Evolutionary conservation across 53 echinoderm and acorn worm genomes (phyloP), one percentile per base, ranked within the genome.

Genomic region (Paracentrotus lividus): DNA sequence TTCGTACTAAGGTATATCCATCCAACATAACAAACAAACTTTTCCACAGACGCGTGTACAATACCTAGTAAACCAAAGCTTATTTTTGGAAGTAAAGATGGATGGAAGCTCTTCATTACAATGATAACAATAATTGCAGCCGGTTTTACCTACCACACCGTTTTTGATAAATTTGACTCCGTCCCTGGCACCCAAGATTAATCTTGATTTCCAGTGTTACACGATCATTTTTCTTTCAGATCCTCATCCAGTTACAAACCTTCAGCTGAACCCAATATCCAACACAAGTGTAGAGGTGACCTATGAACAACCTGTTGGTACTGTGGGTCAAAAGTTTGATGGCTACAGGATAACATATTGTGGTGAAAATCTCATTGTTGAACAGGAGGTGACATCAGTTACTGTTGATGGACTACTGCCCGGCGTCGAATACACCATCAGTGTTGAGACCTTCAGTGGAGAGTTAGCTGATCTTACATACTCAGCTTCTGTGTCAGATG

Each of bases 361-460:
- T 16, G 10, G 32, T 69, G 32, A 69, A 60, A 26, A 60, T 8
- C 60, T 23, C 45, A 7, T 85, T 9, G 85, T 47, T 21, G 85
- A 9, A 14, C 24, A 5, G 16, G 21, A 10, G 0, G 49, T 21
- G 4, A 87, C 88, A 8, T 3, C 53, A 9, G 56, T 56, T n/a
- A 29, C 7, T 1, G 34, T 87, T 33, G 57, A 55, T 9, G 53
- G 53, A 33, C 36, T 87, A 14, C 8, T 29, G 21, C 21, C 32
- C 16, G 56, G 88, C 3, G 34, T 85, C 4, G 12, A 2, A 21
- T 87, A 87, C 55, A 53, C 33, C 36, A 15, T 87, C 32, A 12
- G 13, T 29, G 88, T 87, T 27, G 32, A 87, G 88, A 56, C 88
- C 14, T 54, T 16, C 88, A 87, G 88, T 87, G 88, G 88, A 29